Conservation (phyloP, 2,797 vertebrate species). For the Simalia tracyae region DNA sequence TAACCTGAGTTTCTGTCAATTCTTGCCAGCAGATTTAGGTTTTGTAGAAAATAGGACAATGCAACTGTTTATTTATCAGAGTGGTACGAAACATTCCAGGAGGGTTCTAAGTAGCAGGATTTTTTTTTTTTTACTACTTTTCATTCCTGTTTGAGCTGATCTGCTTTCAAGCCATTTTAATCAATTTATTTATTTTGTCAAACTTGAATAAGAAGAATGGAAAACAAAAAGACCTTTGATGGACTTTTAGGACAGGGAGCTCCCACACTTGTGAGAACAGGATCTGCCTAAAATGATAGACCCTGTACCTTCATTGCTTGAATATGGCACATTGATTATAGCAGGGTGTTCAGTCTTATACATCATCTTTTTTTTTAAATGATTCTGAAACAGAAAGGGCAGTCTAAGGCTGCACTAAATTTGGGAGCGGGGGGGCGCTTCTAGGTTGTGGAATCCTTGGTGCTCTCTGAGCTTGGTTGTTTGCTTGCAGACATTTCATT, state of each 20-base stretch:
- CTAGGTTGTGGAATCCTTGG: too few species aligned
- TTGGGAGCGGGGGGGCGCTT: background rate
- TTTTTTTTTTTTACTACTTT: background rate
- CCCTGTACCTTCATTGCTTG: background rate
- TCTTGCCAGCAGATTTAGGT: background rate
- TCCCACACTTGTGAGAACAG: background rate
- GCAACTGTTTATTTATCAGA: background rate
- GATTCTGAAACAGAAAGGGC: background rate
- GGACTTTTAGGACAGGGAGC: background rate
- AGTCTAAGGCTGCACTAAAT: background rate
- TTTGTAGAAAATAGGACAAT: background rate
- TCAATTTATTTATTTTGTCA: background rate
- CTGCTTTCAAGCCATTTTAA: background rate
- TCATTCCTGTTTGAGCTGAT: background rate
- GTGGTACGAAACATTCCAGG: background rate
- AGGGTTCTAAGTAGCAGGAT: background rate
- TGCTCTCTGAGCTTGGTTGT: too few species aligned
- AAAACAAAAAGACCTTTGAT: background rate
- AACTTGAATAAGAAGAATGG: background rate
- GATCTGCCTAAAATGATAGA: background rate
- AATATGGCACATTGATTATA: background rate
- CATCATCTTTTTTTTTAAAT: background rate
- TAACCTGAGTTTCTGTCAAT: background rate
- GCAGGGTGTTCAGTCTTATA: background rate
- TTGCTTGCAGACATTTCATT: too few species aligned